Conservation (phyloP, 2,113 vertebrate species). For the Oxyura jamaicensis region DNA sequence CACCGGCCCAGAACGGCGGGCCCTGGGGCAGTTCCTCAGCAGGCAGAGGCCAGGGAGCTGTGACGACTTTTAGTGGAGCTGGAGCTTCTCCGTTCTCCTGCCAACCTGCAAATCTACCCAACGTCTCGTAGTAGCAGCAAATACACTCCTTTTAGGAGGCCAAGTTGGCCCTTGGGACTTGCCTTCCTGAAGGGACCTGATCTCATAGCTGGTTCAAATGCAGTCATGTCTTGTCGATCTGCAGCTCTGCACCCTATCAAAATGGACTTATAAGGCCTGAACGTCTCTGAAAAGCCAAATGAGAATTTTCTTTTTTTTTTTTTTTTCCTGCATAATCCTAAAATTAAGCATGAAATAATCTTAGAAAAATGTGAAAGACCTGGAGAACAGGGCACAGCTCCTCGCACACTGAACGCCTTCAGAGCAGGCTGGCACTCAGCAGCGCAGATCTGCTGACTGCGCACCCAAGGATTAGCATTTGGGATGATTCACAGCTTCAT, state of each 20-base stretch:
- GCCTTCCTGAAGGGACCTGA: background rate
- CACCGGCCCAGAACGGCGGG: background rate
- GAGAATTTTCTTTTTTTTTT: background rate
- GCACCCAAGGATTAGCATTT: background rate
- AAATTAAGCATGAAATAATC: background rate
- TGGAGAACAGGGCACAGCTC: background rate
- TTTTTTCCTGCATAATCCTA: background rate
- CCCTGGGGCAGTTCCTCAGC: background rate
- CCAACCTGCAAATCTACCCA: background rate
- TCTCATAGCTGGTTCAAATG: background rate
- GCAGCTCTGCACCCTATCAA: background rate
- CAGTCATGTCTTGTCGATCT: background rate
- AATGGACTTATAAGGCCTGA: background rate
- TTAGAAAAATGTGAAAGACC: background rate
- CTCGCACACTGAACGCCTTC: background rate
- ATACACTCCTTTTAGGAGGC: background rate
- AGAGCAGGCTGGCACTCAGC: background rate
- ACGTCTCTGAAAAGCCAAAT: background rate
- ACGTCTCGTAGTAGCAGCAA: background rate
- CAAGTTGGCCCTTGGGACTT: background rate
- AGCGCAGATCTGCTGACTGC: slow-evolving; percentile 31
- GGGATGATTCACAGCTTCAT: slow-evolving; percentile 50
- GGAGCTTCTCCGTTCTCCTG: background rate
- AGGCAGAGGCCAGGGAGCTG: background rate
- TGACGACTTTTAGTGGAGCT: background rate